phyloP scores from a whole-genome alignment of 2,888 invertebrate species.

The Caenorhabditis parvicauda region DNA sequence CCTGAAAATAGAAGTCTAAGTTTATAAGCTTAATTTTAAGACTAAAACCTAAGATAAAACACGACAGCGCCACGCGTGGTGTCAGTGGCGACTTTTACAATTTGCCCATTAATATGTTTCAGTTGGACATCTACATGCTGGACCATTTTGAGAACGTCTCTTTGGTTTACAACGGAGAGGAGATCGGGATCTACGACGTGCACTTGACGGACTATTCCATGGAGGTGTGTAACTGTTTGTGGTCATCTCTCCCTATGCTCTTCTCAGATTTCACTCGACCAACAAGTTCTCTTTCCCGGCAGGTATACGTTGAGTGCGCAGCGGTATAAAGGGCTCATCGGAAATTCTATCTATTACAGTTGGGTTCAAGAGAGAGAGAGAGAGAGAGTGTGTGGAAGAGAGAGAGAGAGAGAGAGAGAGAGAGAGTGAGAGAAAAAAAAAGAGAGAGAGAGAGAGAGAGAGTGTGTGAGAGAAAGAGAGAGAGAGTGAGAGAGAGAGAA shows the following conservation, averaged over 20 bases:
- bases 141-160: constrained; percentile 44
- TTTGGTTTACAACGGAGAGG: constrained; percentile 32
- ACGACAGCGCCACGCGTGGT: no score
- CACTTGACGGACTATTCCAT: constrained; percentile 33
- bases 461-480: no score
- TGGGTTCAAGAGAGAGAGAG: constrained; percentile 2
- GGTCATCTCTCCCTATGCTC: background rate
- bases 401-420: no score
- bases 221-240: constrained; percentile 16
- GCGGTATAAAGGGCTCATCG: constrained; percentile 38
- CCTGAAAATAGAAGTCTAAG: no score
- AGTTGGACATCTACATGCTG: constrained; percentile 32
- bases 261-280: constrained; percentile 24
- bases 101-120: no score
- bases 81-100: no score
- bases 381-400: no score
- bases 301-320: constrained; percentile 36
- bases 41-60: background rate
- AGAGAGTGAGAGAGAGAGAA: no score
- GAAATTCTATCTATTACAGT: constrained; percentile 38
- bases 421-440: no score
- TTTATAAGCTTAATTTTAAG: no score
- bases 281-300: constrained; percentile 35
- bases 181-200: constrained; percentile 36
- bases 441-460: no score